Conservation (phyloP, 23 tunicate genomes). For the Halocynthia aurantium region DNA sequence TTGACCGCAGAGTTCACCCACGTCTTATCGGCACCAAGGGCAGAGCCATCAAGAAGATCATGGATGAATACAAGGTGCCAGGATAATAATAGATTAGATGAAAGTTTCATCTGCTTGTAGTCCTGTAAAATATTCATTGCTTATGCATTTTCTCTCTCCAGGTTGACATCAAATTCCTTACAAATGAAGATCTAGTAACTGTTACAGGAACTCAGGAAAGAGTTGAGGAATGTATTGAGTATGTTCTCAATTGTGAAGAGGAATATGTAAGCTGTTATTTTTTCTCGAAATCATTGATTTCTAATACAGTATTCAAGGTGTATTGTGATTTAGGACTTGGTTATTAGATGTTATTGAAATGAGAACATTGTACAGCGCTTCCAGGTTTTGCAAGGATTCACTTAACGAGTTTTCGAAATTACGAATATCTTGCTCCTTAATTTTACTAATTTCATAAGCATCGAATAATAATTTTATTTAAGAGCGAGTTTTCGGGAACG, state of each 20-base stretch:
- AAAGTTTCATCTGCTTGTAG: background rate
- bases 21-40: conserved; percentile 96
- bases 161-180: conserved; percentile 90
- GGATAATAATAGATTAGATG: background rate
- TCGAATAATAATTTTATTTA: too few species aligned
- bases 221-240: conserved; percentile 98
- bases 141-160: conserved; percentile 14
- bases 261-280: conserved; percentile 68
- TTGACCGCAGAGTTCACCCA: conserved; percentile 86
- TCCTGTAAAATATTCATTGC: background rate
- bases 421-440: too few species aligned
- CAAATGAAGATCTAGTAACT: conserved; percentile 82
- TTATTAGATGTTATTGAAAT: too few species aligned
- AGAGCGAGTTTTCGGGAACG: too few species aligned
- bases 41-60: conserved; percentile 86
- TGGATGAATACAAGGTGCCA: conserved; percentile 82
- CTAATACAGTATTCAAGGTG: too few species aligned
- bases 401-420: too few species aligned
- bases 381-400: too few species aligned
- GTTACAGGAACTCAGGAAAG: conserved; percentile 92
- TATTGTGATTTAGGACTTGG: too few species aligned
- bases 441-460: too few species aligned
- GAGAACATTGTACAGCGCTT: too few species aligned
- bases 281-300: too few species aligned
- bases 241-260: conserved; percentile 94